Evolutionary conservation across 2,888 invertebrate genomes (phyloP), one percentile per base, ranked within the genome.

Genomic region (Lysandra bellargus): DNA sequence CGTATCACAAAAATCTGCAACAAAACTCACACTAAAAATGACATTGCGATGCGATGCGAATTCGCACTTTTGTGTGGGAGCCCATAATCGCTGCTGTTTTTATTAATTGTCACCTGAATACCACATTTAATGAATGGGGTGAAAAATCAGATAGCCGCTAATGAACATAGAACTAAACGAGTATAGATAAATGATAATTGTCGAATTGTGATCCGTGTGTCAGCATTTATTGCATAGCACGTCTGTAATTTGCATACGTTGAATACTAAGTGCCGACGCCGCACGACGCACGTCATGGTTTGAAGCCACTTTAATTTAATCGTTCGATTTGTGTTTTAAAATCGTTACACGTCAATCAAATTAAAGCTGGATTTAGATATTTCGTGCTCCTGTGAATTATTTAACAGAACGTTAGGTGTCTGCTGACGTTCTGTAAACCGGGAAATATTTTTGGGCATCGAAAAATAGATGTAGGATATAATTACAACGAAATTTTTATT

Each of bases 191-290:
- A 92, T 92, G 92, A 87, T 92, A 93, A 93, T 93, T 91, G 92
- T 91, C 92, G 92, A 93, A 93, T 93, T 92, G 93, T 93, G 94
- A 94, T 93, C 93, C 90, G 91, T 90, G 89, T 92, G 90, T 91
- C 92, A 90, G 92, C 93, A 93, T 94, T 94, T 94, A 94, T 94
- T 94, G 93, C 93, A 92, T 91, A 91, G 92, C 93, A 92, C 93
- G 93, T 91, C 91, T 91, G 91, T 90, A 92, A 94, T 94, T 94
- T 94, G 93, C 94, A 94, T 94, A 91, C 91, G 94, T 94, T 94
- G 94, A 93, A 94, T 94, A 93, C 91, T 92, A 93, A 94, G 91
- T 92, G 89, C 88, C 86, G 83, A 88, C 64, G 64, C 64, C 69
- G 33, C 69, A 37, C 33, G 69, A 37, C 33, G 69, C 64, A 69